Base-by-base conservation (phyloP, 2,797 vertebrate species). In the Xyrichtys novacula region DNA sequence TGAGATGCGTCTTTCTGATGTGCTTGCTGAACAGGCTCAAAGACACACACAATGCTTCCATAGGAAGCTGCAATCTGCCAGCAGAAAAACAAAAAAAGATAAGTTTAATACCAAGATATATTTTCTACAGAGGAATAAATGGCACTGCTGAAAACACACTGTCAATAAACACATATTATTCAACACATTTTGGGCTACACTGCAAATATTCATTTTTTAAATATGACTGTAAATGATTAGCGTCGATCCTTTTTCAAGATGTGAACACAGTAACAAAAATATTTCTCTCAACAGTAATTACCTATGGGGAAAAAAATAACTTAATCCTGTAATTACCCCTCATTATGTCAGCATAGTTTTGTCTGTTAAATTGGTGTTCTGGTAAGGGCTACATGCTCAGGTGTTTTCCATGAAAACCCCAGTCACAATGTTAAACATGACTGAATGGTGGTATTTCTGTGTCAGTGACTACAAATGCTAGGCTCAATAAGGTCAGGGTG, bases 51-150 rank as follows among this genome's bases (percentile, higher is more conserved):
- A 43, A 94, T 87, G 60, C 95, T 97, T 88, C 96, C 98, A 6
- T 99, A 99, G 72, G 97, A 98, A 89, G 97, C 97, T 90, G 98
- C 97, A 93, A 99, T 97, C 98, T 99, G 90, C 85, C 31, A 50
- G 44, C 8, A 71, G 46, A 61, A 65, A 64, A 79, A 44, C 48
- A 9, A 49, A 46, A 32, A 44, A 44, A 3, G 49, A 20, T 12
- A 38, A 50, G 28, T 15, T 26, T 54, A 25, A 65, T 46, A 47
- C 19, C 44, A 17, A 42, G 1, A 31, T 5, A 47, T 17, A 0
- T 46, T 60, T 52, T 31, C 23, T 23, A 6, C 56, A 31, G 49
- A 19, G 56, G 5, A 65, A 40, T 46, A 38, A 11, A 3, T 34
- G 2, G 2, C 19, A 7, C 44, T 3, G 39, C 14, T 9, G 7